phyloP scores from a whole-genome alignment of 1,140 invertebrate genomes.

The Drosophila nannoptera region DNA sequence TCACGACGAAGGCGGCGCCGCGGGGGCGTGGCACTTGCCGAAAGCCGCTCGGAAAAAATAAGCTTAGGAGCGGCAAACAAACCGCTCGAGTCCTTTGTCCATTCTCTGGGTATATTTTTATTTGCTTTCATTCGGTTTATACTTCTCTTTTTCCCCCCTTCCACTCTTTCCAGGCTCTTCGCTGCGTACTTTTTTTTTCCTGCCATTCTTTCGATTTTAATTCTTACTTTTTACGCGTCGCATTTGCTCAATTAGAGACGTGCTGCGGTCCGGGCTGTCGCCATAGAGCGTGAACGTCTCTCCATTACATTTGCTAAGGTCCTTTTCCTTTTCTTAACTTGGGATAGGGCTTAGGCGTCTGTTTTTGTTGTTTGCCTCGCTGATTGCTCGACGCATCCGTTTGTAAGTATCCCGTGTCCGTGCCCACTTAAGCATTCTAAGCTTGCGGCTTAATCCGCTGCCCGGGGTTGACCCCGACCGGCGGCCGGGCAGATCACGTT shows the following conservation, averaged over 20 bases:
- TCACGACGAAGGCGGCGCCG: constrained; percentile 21
- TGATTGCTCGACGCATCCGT: constrained; percentile 34
- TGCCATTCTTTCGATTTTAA: constrained; percentile 53
- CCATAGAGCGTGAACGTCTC: constrained; percentile 34
- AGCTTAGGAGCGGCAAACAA: constrained; percentile 72
- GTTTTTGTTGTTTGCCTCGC: constrained; percentile 11
- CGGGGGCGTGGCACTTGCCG: constrained; percentile 36
- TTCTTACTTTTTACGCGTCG: constrained; percentile 64
- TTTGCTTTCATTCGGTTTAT: not conserved
- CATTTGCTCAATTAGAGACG: constrained; percentile 66
- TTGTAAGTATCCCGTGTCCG: constrained; percentile 36
- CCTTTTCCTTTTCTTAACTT: constrained; percentile 35
- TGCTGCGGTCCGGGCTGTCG: constrained; percentile 24
- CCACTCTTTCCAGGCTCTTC: not conserved
- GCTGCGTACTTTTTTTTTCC: constrained; percentile 22
- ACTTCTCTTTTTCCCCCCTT: not conserved
- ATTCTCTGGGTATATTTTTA: constrained; percentile 43
- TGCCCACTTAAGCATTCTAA: constrained; percentile 77
- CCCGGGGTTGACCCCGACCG: constrained; percentile 56
- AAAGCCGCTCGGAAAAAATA: constrained; percentile 68
- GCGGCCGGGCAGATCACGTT: constrained; percentile 33
- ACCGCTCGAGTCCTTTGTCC: constrained; percentile 52
- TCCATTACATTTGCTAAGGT: constrained; percentile 39
- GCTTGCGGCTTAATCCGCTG: constrained; percentile 66
- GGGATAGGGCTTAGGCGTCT: constrained; percentile 52